A percentile compares a stretch with the other conserved stretches of the same genome.
phyloP scores from a whole-genome alignment of 2,888 invertebrate genomes.

The Ryuthela nishihirai region DNA sequence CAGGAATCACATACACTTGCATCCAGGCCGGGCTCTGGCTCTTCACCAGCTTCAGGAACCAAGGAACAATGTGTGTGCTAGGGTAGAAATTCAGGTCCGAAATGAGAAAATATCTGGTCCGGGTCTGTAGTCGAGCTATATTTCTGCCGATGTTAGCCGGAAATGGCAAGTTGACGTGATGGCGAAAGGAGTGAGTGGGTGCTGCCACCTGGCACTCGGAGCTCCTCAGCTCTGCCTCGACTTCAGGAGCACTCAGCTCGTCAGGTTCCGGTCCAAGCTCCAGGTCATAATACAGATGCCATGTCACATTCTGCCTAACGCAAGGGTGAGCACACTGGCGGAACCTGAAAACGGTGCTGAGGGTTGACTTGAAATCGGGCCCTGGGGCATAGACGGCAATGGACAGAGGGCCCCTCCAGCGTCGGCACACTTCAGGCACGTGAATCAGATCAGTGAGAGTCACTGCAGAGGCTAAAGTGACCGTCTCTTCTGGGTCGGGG shows the following conservation, averaged over 20 bases:
- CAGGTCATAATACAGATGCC: conserved; percentile 82
- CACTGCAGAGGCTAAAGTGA: conserved; percentile 68
- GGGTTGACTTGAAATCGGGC: conserved; percentile 61
- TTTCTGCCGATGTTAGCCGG: conserved; percentile 43
- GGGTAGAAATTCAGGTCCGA: conserved; percentile 42
- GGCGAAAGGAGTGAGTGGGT: conserved; percentile 10
- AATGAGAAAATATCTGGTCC: conserved; percentile 38
- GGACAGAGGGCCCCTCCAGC: conserved; percentile 69
- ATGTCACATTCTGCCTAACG: conserved; percentile 74
- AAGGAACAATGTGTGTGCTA: conserved; percentile 34
- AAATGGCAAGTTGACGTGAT: conserved; percentile 51
- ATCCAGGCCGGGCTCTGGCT: conserved; percentile 4
- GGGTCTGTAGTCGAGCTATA: conserved; percentile 37
- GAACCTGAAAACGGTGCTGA: conserved; percentile 62
- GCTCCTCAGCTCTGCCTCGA: conserved; percentile 16
- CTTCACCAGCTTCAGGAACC: conserved; percentile 34
- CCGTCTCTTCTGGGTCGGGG: conserved; percentile 39
- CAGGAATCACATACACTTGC: conserved; percentile 20
- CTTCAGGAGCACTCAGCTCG: conserved; percentile 30
- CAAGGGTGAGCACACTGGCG: conserved; percentile 63
- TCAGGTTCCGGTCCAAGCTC: conserved; percentile 19
- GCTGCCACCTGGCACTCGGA: conserved; percentile 1
- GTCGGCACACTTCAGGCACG: conserved; percentile 62
- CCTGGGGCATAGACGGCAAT: conserved; percentile 66
- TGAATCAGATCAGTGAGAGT: conserved; percentile 68